These are phyloP conservation scores for Chelonia mydas DNA, from an alignment of 2,797 vertebrate genomes.

Conservation along the genomic window DNA sequence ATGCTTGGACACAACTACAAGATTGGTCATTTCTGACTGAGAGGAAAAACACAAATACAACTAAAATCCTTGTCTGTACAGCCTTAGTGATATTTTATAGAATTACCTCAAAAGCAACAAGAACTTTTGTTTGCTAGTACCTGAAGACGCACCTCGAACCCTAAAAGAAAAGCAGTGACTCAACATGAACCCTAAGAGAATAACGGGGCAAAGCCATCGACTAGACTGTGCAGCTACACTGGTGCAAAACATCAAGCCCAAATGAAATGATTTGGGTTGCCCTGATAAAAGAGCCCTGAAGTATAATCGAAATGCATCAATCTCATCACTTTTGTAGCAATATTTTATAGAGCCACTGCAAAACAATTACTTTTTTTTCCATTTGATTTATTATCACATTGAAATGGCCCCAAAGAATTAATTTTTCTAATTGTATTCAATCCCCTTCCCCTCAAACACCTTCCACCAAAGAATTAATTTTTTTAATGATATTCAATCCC, in stretches of 20 bases:
- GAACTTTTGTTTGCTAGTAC: background rate
- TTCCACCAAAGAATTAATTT: too few relatives aligned
- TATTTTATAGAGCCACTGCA: background rate
- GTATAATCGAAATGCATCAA: background rate
- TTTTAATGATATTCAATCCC: rapidly evolving
- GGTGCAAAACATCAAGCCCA: background rate
- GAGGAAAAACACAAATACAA: background rate
- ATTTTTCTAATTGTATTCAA: background rate
- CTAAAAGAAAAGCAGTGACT: background rate
- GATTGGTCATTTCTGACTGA: background rate
- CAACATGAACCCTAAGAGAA: background rate
- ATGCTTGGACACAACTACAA: background rate
- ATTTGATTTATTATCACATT: background rate
- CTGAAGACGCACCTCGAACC: background rate
- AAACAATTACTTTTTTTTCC: background rate
- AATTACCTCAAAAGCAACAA: background rate
- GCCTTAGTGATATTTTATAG: background rate
- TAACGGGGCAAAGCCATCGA: background rate
- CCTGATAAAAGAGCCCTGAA: background rate
- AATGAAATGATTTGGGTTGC: background rate
- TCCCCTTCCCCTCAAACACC: background rate
- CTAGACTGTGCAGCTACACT: background rate
- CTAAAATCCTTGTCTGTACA: background rate
- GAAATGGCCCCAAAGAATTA: background rate
- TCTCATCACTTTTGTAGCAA: background rate